A percentile compares a stretch with the other conserved stretches of the same genome.
These are phyloP conservation scores for Tenthredo notha DNA, from an alignment of 2,888 invertebrate species.

Conservation along the genomic window DNA sequence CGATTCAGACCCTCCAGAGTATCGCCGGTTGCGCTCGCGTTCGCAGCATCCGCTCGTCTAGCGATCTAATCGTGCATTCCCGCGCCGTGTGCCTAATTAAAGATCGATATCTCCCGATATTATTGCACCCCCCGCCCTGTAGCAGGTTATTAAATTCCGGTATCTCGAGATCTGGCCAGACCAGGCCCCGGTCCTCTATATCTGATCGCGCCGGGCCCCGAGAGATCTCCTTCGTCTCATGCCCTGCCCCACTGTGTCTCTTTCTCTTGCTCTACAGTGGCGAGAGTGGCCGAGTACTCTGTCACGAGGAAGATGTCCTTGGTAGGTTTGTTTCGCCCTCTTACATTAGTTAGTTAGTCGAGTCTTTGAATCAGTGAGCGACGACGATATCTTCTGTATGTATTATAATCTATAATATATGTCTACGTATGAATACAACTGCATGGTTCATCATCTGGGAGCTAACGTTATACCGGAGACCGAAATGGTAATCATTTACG, in stretches of 20 bases:
- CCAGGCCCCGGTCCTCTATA: slow-evolving; percentile 70
- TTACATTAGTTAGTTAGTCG: slow-evolving; percentile 35
- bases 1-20: slow-evolving; percentile 59
- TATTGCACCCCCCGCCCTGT: slow-evolving; percentile 74
- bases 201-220: slow-evolving; percentile 73
- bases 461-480: neutral
- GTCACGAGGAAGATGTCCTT: slow-evolving; percentile 46
- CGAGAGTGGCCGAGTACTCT: slow-evolving; percentile 39
- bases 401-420: neutral
- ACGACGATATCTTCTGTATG: neutral
- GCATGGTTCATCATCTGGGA: neutral
- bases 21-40: slow-evolving; percentile 41
- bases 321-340: slow-evolving; percentile 54
- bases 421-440: neutral
- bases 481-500: neutral
- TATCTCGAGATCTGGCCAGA: slow-evolving; percentile 76
- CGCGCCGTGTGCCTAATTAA: slow-evolving; percentile 78
- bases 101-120: slow-evolving; percentile 78
- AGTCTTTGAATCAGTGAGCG: neutral
- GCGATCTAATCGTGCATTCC: slow-evolving; percentile 76
- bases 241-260: slow-evolving; percentile 45
- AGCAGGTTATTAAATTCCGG: slow-evolving; percentile 77
- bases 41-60: slow-evolving; percentile 66
- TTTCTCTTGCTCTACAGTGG: slow-evolving; percentile 26
- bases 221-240: slow-evolving; percentile 65